Conservation (phyloP, 1,140 invertebrate genomes). For the Colletes gigas region DNA sequence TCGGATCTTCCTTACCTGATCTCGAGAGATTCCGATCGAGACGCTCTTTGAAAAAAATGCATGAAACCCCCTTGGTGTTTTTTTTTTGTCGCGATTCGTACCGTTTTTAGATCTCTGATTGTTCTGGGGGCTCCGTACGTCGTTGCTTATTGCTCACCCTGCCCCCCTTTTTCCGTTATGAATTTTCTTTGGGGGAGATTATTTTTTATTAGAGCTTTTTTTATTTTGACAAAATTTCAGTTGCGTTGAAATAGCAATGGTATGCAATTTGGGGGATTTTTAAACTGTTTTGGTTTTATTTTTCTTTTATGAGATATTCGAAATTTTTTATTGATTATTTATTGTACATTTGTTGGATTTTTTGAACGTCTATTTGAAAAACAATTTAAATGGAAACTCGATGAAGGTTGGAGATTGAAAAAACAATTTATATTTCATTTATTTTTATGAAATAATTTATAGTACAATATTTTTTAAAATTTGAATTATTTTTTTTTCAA, state of each 20-base stretch:
- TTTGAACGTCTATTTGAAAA: too few relatives aligned
- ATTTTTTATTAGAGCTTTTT: background rate
- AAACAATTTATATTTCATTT: too few relatives aligned
- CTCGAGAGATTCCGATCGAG: conserved; percentile 39
- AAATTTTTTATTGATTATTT: too few relatives aligned
- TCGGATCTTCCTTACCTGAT: conserved; percentile 45
- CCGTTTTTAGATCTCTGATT: conserved; percentile 32
- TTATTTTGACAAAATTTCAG: background rate
- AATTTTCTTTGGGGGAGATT: background rate
- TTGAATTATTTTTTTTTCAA: too few relatives aligned
- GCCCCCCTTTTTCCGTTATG: conserved; percentile 3
- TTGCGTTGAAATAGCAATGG: background rate
- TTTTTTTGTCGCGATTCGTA: conserved; percentile 31
- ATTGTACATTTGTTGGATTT: too few relatives aligned
- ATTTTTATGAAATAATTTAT: too few relatives aligned
- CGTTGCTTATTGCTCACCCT: background rate
- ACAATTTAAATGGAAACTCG: too few relatives aligned
- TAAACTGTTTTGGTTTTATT: too few relatives aligned
- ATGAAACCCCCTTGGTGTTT: background rate
- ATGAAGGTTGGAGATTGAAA: too few relatives aligned
- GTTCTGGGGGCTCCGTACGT: background rate
- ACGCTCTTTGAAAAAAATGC: background rate
- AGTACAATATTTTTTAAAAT: too few relatives aligned
- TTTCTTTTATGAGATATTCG: too few relatives aligned
- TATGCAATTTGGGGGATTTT: too few relatives aligned